Evolutionary conservation across 2,797 vertebrate genomes (phyloP), one percentile per base, ranked within the genome.

Genomic region (Danio choprae): DNA sequence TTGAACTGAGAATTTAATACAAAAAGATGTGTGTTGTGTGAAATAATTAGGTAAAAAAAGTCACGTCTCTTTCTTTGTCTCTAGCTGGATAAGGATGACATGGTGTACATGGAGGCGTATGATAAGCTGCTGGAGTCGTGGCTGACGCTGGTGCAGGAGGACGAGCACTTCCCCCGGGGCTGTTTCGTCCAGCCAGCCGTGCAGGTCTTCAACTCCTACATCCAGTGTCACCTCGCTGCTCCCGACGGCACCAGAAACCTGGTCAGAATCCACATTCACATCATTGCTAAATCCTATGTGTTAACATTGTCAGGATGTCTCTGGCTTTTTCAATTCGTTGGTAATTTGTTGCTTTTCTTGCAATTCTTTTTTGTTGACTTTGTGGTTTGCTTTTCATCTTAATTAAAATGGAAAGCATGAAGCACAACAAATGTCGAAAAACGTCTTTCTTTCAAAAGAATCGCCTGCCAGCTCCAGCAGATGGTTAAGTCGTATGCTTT

Each of bases 91-190:
- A 99, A 99, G 86, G 98, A 99, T 82, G 98, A 99, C 90, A 98
- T 99, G 97, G 96, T 99, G 9, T 99, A 99, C 88, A 99, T 98
- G 98, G 97, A 99, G 90, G 98, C 98, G 0, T 99, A 99, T 68
- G 98, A 99, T 89, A 97, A 96, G 85, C 93, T 99, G 83, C 89
- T 99, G 89, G 98, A 99, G 89, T 98, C 98, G 15, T 99, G 98
- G 98, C 92, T 99, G 64, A 98, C 96, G 12, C 94, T 99, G 71
- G 96, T 98, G 40, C 97, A 97, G 93, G 98, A 99, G 59, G 96
- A 99, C 81, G 97, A 98, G 88, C 97, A 99, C 89, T 99, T 99
- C 85, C 97, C 97, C 65, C 96, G 98, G 20, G 97, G 97, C 86
- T 99, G 97, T 90, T 98, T 99, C 68, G 94, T 96, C 41, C 97